Percentiles rank a stretch among this genome's conserved stretches.
Conservation (phyloP, 2,888 invertebrate species). For the Selenia dentaria region DNA sequence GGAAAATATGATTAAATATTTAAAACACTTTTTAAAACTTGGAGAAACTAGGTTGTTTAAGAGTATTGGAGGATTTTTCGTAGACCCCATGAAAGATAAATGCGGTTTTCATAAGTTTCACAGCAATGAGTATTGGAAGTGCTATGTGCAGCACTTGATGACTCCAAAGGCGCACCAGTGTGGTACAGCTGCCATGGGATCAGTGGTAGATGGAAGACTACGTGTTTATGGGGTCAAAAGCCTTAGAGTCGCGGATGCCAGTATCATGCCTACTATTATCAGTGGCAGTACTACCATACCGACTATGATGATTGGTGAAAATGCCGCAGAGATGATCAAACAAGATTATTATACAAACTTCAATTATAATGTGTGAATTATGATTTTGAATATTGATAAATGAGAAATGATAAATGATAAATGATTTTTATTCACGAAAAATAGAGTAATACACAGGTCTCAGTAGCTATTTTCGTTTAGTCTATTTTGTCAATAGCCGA, state of each 20-base stretch:
- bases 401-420: no score
- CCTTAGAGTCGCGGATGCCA: not conserved
- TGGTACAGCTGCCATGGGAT: not conserved
- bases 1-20: conserved; percentile 54
- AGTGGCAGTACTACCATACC: not conserved
- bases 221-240: not conserved
- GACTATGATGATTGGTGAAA: not conserved
- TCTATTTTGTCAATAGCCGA: no score
- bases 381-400: no score
- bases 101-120: conserved; percentile 15
- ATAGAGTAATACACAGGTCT: no score
- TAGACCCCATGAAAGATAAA: conserved; percentile 29
- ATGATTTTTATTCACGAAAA: no score
- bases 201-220: not conserved
- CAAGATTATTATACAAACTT: no score
- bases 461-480: no score
- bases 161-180: not conserved
- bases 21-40: conserved; percentile 49
- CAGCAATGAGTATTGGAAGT: not conserved
- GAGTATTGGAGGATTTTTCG: conserved; percentile 46
- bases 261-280: no score
- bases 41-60: conserved; percentile 61
- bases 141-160: not conserved
- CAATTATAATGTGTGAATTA: no score
- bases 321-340: no score